phyloP scores from a whole-genome alignment of 30 jellyfish, hydroid and myxozoan genomes.

The Phacellophora camtschatica region DNA sequence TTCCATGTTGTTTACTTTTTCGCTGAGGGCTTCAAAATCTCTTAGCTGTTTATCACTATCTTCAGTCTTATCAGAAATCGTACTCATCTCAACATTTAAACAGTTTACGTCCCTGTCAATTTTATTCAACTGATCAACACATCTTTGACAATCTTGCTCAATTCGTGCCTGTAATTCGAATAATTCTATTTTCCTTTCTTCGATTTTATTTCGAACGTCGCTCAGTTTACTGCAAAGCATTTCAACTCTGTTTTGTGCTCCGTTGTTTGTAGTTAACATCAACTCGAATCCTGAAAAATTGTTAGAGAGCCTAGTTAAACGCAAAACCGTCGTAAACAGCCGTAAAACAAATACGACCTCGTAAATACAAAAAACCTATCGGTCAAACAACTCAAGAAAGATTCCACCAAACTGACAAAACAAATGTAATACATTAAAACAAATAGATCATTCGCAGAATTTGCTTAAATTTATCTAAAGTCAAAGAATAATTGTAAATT shows the following conservation, averaged over 20 bases:
- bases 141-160: neutral
- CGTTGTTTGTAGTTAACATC: too few species aligned
- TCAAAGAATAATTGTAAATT: too few species aligned
- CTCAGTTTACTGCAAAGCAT: slow-evolving; percentile 10
- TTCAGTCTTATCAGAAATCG: neutral
- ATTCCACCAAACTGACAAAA: neutral
- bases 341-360: too few species aligned
- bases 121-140: neutral
- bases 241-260: neutral
- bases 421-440: too few species aligned
- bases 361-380: neutral
- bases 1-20: slow-evolving; percentile 4
- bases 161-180: neutral
- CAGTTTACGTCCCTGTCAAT: neutral
- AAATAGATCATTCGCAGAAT: too few species aligned
- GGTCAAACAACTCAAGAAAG: neutral
- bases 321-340: too few species aligned
- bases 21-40: neutral
- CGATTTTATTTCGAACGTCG: slow-evolving; percentile 36
- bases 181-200: slow-evolving; percentile 2
- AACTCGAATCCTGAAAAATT: too few species aligned
- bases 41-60: neutral
- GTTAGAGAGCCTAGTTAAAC: too few species aligned
- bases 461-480: too few species aligned
- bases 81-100: neutral